Evolutionary conservation across 2,888 invertebrate genomes (phyloP), one percentile per base, ranked within the genome.

Genomic region (Nemotelus pantherinus): DNA sequence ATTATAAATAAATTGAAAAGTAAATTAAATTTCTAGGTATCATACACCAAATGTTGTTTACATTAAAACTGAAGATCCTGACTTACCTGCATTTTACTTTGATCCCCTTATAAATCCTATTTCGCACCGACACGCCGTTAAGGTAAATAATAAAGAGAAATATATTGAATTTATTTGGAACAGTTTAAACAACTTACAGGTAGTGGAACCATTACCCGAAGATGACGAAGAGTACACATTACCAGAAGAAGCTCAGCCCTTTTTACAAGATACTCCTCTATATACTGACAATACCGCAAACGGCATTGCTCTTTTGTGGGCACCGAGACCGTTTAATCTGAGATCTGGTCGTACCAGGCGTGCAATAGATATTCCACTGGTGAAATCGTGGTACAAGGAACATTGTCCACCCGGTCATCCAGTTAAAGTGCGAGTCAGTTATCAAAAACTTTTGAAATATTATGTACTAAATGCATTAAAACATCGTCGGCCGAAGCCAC

Each of bases 1-100:
- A 50, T 6, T 50, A 6, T 50, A 6, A 50, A 50, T 50, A 50
- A 7, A 50, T 41, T 53, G 53, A 41, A 70, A 70, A 39, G 3
- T 2, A 9, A n/a, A 25, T 55, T 71, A 44, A 2, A 55, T 10
- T 47, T 25, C 9, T 82, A 98, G 98, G 97, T 99, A 99, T 87
- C 99, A 99, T 87, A 94, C 97, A 5, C 99, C 99, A 44, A 99
- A 98, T 87, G 99, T 99, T 4, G 98, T 99, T 0, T 99, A 96
- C 87, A 99, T 99, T 83, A 99, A 99, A 89, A 99, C 99, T 0
- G 99, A 99, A 89, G 99, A 99, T 91, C 99, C 99, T 5, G 99
- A 99, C 88, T 89, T 99, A 77, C 99, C 99, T 53, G 99, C 99
- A 0, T 99, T 99, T 88, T 99, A 99, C 87, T 99, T 99, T 88